phyloP scores from a whole-genome alignment of 2,797 vertebrate genomes.

The Melanotaenia pygmaea region DNA sequence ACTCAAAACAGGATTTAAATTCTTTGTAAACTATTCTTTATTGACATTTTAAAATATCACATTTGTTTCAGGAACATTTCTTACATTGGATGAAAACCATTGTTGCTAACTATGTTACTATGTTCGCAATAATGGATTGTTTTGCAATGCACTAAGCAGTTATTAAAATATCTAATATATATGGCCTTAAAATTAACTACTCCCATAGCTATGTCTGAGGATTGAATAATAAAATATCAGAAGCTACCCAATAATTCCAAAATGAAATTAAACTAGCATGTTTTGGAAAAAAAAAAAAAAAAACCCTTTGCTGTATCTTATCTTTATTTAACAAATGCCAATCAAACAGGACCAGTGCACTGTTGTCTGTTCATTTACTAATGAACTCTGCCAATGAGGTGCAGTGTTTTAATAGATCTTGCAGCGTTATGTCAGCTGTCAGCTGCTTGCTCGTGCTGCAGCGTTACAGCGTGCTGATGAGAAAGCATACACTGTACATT shows the following conservation, averaged over 20 bases:
- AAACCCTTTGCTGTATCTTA: constrained; percentile 11
- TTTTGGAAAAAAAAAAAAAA: not conserved
- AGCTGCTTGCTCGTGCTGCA: constrained; percentile 44
- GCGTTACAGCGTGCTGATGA: constrained; percentile 56
- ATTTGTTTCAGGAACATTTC: not conserved
- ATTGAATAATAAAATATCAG: not conserved
- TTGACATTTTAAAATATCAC: not conserved
- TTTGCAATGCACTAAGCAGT: constrained; percentile 9
- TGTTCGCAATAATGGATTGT: not conserved
- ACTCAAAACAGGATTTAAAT: not conserved
- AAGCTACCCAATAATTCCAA: not conserved
- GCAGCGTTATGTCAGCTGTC: constrained; percentile 3
- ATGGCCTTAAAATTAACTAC: not conserved
- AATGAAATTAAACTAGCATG: not conserved
- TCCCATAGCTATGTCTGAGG: not conserved
- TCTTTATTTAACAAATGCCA: constrained; percentile 24
- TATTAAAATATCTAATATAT: not conserved
- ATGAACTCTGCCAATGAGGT: constrained; percentile 4
- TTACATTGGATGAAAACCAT: not conserved
- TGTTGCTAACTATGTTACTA: not conserved
- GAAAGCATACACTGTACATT: constrained; percentile 47
- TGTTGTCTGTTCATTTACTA: constrained; percentile 8
- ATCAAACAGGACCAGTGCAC: not conserved
- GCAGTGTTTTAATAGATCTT: constrained; percentile 10
- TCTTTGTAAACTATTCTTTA: not conserved